Percentiles rank a stretch among this genome's conserved stretches.
These are phyloP conservation scores for Agrilus cyanescens DNA, from an alignment of 2,888 invertebrate species.

Conservation along the genomic window DNA sequence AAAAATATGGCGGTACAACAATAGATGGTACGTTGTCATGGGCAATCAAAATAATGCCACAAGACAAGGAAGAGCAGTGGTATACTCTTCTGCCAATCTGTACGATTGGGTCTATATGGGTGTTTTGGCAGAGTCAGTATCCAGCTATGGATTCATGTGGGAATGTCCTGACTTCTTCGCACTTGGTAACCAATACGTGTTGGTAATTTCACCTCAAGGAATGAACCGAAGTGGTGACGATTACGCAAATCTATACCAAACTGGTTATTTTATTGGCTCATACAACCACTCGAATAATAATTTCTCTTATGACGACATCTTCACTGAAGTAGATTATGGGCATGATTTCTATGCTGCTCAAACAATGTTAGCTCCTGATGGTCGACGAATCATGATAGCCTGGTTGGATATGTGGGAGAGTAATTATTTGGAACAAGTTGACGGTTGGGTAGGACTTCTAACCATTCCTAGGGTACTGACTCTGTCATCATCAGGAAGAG, in stretches of 20 bases:
- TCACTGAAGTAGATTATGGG: constrained; percentile 23
- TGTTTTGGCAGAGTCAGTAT: constrained; percentile 27
- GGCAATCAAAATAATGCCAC: constrained; percentile 22
- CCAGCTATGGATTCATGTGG: constrained; percentile 33
- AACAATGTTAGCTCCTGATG: constrained; percentile 26
- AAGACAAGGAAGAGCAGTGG: constrained; percentile 24
- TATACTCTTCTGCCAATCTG: neutral
- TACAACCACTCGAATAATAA: constrained; percentile 28
- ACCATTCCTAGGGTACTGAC: constrained; percentile 33
- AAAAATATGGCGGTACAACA: constrained; percentile 36
- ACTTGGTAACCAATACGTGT: constrained; percentile 30
- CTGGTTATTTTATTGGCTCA: constrained; percentile 37
- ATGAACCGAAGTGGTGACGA: constrained; percentile 29
- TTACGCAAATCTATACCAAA: constrained; percentile 15
- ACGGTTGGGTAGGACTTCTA: constrained; percentile 37
- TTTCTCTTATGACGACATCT: constrained; percentile 12
- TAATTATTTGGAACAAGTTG: constrained; percentile 31
- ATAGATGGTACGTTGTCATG: constrained; percentile 36
- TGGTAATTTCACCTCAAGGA: constrained; percentile 39
- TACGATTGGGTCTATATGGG: constrained; percentile 29
- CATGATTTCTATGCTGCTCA: constrained; percentile 41
- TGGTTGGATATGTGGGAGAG: constrained; percentile 40
- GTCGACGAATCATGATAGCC: constrained; percentile 32
- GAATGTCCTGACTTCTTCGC: constrained; percentile 43
- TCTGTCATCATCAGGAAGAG: constrained; percentile 12